Conservation (phyloP, 2,888 invertebrate genomes). For the Piscicola geometra region DNA sequence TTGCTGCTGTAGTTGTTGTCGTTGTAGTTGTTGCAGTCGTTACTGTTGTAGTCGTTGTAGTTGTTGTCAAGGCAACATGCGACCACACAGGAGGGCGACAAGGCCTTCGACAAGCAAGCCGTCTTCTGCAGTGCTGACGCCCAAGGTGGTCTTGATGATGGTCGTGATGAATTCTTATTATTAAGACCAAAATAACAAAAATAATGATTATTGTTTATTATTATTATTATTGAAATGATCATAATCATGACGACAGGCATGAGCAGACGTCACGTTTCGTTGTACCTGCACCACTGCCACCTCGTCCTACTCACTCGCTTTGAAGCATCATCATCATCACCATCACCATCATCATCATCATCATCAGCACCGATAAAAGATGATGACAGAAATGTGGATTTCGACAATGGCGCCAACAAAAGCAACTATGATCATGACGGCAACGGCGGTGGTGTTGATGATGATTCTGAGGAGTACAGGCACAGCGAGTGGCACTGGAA, state of each 20-base stretch:
- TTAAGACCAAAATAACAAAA: background rate
- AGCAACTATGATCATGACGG: background rate
- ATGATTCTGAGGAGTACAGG: slow-evolving; percentile 60
- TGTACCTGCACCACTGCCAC: slow-evolving; percentile 93
- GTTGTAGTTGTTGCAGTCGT: too few relatives aligned
- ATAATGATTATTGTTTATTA: slow-evolving; percentile 6
- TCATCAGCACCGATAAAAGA: background rate
- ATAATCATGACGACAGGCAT: slow-evolving; percentile 66
- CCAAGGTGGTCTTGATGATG: background rate
- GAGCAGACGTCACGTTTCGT: slow-evolving; percentile 96
- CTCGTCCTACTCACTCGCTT: slow-evolving; percentile 82
- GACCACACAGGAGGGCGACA: too few relatives aligned
- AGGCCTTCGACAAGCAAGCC: slow-evolving; percentile 1
- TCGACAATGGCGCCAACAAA: background rate
- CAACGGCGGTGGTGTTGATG: background rate
- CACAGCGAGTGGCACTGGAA: slow-evolving; percentile 99
- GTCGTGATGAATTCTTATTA: background rate
- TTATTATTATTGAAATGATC: background rate
- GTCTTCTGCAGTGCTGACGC: slow-evolving; percentile 15
- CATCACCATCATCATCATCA: slow-evolving; percentile 40
- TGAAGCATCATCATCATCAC: slow-evolving; percentile 73
- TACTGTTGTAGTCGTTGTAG: too few relatives aligned
- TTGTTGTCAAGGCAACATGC: background rate
- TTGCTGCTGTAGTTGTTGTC: too few relatives aligned
- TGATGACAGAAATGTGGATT: background rate